Base-by-base conservation (phyloP, 1,140 invertebrate genomes). In the Pseudobourletiella spinata region DNA sequence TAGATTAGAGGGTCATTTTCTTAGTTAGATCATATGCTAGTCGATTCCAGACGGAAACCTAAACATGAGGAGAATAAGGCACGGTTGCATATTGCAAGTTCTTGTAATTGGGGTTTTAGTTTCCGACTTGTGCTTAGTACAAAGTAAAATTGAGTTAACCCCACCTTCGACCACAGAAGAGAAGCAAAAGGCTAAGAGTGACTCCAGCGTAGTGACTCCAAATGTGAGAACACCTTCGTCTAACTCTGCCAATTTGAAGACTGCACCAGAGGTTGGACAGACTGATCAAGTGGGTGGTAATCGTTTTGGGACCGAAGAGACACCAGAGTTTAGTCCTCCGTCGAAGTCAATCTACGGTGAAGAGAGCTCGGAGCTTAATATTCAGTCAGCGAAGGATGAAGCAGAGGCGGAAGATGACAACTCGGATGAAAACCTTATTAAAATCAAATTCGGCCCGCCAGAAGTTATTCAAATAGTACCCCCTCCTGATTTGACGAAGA, bases 381-480 rank as follows among this genome's bases (percentile, higher is more conserved):
- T 22, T 26, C 3, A 22, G 18, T 29, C 24, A 26, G 20, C 24
- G 22, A 52, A 26, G 14, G 50, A 30, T 22, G 11, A 26, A 30
- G 29, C 43, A 2, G 60, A 61, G 8, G 20, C 42, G 0, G 39
- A 43, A 18, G 60, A 61, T 29, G 28, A 22, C 14, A 52, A 29
- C 11, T 51, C 55, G 24, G 60, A 56, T 15, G 32, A 32, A 20
- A 30, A 61, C 15, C 26, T 61, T 29, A 55, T 61, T 16, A 61
- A 61, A 48, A 61, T 61, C 25, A 52, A 56, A 24, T 61, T 61
- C 26, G 60, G 60, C 6, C 51, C 51, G 1, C 60, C 60, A 0
- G 64, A 66, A 39, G 64, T 66, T 16, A 66, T 66, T 26, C 59
- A 63, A 22, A 63, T 63, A 28, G 65, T 66, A 42, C 56, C 65